Evolutionary conservation across 2,888 invertebrate species (phyloP).

Genomic region (Caenorhabditis panamensis): DNA sequence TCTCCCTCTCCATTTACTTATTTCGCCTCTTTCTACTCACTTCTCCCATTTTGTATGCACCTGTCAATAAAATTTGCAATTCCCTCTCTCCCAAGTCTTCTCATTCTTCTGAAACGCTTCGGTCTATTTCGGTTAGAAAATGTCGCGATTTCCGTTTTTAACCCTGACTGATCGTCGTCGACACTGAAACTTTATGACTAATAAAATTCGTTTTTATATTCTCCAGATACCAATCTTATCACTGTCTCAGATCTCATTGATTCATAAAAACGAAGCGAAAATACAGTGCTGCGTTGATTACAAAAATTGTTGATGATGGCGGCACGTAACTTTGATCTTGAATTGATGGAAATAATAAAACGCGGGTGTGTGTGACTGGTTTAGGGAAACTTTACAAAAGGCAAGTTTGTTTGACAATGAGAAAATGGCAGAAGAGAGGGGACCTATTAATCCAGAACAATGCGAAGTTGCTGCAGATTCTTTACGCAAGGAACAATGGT

Average conservation of each 20-base stretch:
- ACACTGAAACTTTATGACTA: conserved; percentile 47
- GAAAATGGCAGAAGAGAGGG: background rate
- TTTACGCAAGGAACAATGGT: no score
- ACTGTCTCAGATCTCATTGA: conserved; percentile 29
- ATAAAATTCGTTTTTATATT: conserved; percentile 45
- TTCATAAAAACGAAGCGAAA: conserved; percentile 40
- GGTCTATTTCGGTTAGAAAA: background rate
- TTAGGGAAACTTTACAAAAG: background rate
- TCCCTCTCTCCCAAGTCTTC: background rate
- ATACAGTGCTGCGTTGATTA: conserved; percentile 24
- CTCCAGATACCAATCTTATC: conserved; percentile 40
- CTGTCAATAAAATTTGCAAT: conserved; percentile 48
- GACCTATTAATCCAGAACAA: background rate
- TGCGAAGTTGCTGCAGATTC: no score
- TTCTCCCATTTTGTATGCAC: conserved; percentile 39
- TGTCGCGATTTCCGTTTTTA: conserved; percentile 1
- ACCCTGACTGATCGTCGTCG: conserved; percentile 22
- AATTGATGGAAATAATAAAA: conserved; percentile 18
- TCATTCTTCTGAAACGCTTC: background rate
- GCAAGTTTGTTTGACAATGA: background rate
- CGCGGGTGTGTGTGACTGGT: background rate
- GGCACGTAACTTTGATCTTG: conserved; percentile 32
- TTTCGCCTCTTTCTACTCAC: conserved; percentile 33
- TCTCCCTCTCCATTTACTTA: background rate
- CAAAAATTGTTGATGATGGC: conserved; percentile 34